Evolutionary conservation across 1,140 invertebrate genomes (phyloP).

Genomic region (Cydia pomonella): DNA sequence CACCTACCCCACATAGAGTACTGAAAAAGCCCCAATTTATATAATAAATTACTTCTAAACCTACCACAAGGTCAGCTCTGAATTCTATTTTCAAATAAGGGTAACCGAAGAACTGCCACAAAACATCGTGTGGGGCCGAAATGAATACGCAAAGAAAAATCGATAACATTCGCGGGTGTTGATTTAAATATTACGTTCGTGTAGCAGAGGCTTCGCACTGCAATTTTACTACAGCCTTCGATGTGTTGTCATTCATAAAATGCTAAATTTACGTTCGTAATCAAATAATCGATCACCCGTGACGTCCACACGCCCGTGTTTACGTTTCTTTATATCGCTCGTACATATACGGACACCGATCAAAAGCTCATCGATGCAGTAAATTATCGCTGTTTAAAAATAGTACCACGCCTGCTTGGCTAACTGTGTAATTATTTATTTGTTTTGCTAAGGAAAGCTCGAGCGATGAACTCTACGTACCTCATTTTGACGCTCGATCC

Average conservation of each 20-base stretch:
- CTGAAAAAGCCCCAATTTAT: conserved; percentile 37
- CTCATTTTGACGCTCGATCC: conserved; percentile 75
- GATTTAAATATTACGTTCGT: conserved; percentile 40
- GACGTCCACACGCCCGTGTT: conserved; percentile 55
- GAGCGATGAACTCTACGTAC: conserved; percentile 74
- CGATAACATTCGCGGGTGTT: conserved; percentile 41
- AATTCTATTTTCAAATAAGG: conserved; percentile 27
- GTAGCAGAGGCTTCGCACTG: conserved; percentile 37
- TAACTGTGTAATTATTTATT: conserved; percentile 65
- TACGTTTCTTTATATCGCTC: conserved; percentile 58
- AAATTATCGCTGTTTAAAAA: conserved; percentile 61
- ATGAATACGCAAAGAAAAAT: conserved; percentile 43
- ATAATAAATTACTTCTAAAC: conserved; percentile 42
- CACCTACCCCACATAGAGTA: conserved; percentile 39
- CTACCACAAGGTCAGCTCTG: conserved; percentile 26
- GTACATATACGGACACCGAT: conserved; percentile 54
- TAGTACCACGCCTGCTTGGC: conserved; percentile 60
- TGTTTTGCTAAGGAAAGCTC: conserved; percentile 72
- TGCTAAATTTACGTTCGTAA: conserved; percentile 54
- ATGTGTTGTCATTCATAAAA: conserved; percentile 69
- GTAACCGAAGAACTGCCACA: conserved; percentile 2
- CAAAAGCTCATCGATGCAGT: conserved; percentile 49
- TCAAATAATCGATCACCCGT: conserved; percentile 66
- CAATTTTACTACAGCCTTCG: conserved; percentile 45
- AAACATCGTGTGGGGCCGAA: conserved; percentile 43